Percentiles rank a stretch among this genome's conserved stretches.
Evolutionary conservation across 64 coral and sea anemone genomes (phyloP).

Genomic region (Pachyseris speciosa): DNA sequence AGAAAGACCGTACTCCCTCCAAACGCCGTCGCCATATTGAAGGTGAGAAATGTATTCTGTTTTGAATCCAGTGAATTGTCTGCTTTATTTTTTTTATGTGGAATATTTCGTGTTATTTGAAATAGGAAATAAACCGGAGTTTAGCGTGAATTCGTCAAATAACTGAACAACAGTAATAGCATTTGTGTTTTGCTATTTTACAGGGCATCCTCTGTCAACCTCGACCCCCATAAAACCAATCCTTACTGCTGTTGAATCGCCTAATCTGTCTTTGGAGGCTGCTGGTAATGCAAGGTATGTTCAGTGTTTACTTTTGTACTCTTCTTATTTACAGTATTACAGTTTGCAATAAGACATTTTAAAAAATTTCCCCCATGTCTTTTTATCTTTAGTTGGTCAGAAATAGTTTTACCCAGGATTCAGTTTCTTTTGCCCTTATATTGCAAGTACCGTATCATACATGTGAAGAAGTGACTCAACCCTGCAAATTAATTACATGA

Average conservation of each 20-base stretch:
- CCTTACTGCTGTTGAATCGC: neutral
- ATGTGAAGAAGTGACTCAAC: neutral
- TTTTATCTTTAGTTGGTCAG: too few relatives aligned
- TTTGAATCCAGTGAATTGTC: neutral
- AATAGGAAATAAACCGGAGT: neutral
- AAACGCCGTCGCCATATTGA: neutral
- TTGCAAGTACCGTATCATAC: too few relatives aligned
- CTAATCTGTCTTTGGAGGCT: neutral
- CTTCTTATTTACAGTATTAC: too few relatives aligned
- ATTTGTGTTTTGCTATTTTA: neutral
- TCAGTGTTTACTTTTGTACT: neutral
- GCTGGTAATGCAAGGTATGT: neutral
- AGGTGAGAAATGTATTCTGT: slow-evolving; percentile 7
- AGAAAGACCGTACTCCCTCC: slow-evolving; percentile 14
- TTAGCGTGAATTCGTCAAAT: neutral
- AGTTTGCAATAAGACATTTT: too few relatives aligned
- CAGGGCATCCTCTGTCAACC: slow-evolving; percentile 21
- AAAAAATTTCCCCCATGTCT: too few relatives aligned
- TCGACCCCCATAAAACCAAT: slow-evolving; percentile 31
- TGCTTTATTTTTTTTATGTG: slow-evolving; percentile 3
- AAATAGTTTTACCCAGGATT: too few relatives aligned
- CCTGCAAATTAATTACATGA: neutral
- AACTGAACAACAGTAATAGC: neutral
- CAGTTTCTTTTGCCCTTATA: too few relatives aligned
- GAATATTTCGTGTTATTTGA: neutral